Evolutionary conservation across 2,797 vertebrate genomes (phyloP).

Genomic region (Epinephelus awoara): DNA sequence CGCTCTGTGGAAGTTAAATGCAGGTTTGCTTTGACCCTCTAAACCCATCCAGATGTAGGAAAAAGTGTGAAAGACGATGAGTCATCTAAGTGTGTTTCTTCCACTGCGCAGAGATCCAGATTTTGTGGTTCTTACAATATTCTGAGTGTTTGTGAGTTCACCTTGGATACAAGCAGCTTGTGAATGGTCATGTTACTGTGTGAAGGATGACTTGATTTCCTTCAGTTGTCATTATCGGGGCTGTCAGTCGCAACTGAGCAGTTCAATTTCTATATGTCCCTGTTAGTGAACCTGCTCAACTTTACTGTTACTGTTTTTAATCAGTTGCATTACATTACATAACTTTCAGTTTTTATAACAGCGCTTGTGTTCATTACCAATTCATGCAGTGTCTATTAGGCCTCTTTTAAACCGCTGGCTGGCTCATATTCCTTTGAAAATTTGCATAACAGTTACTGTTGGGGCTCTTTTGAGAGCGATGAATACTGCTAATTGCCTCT

Average conservation of each 20-base stretch:
- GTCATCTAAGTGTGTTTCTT: slow-evolving; percentile 23
- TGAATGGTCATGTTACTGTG: not conserved
- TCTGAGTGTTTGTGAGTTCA: not conserved
- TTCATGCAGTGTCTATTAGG: not conserved
- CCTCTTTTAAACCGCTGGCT: not conserved
- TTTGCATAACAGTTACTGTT: not conserved
- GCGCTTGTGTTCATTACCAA: not conserved
- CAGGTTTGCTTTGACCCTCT: slow-evolving; percentile 1
- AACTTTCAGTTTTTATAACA: not conserved
- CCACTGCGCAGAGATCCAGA: slow-evolving; percentile 5
- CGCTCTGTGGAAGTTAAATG: slow-evolving; percentile 3
- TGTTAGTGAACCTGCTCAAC: not conserved
- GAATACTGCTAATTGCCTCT: not conserved
- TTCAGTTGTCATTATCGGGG: not conserved
- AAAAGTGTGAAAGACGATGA: slow-evolving; percentile 9
- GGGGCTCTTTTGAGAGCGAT: not conserved
- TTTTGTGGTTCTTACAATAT: not conserved
- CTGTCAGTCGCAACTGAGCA: not conserved
- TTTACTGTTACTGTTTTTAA: not conserved
- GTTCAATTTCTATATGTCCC: not conserved
- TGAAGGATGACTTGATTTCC: not conserved
- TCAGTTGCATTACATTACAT: not conserved
- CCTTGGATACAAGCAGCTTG: not conserved
- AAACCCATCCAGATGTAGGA: slow-evolving; percentile 37
- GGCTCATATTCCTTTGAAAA: not conserved